Percentiles rank a stretch among this genome's conserved stretches.
Conservation (phyloP, 2,797 vertebrate species). For the Epinephelus coioides region DNA sequence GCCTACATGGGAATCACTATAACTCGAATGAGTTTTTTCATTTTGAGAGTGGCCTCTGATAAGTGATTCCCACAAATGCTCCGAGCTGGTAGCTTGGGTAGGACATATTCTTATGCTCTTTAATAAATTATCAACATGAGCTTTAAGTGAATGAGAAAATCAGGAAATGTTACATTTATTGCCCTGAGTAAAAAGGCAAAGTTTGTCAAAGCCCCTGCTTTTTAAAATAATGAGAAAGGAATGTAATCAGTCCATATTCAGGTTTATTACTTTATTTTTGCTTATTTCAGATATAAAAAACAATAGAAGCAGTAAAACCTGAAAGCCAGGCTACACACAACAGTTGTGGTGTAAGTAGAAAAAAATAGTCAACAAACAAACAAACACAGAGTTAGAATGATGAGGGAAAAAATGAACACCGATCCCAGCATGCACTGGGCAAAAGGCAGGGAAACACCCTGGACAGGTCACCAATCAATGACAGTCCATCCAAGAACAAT, state of each 20-base stretch:
- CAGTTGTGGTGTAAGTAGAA: constrained; percentile 32
- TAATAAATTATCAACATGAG: background rate
- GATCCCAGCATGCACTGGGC: constrained; percentile 48
- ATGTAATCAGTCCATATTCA: background rate
- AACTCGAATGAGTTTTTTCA: no score
- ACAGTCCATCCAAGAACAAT: constrained; percentile 20
- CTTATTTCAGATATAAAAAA: constrained; percentile 55
- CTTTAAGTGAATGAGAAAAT: background rate
- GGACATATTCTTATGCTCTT: background rate
- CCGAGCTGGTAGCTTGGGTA: background rate
- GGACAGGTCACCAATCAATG: constrained; percentile 11
- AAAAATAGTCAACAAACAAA: constrained; percentile 35
- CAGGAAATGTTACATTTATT: background rate
- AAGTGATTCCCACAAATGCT: no score
- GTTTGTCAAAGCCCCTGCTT: background rate
- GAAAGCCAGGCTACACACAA: constrained; percentile 14
- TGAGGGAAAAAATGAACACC: background rate
- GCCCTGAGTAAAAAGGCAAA: background rate
- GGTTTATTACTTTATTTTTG: constrained; percentile 20
- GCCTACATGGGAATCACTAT: no score
- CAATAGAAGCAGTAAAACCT: constrained; percentile 11
- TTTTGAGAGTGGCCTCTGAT: no score
- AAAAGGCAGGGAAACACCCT: constrained; percentile 25
- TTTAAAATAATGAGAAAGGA: background rate
- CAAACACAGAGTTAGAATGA: constrained; percentile 14